phyloP scores from a whole-genome alignment of 2,113 vertebrate genomes.

The Heteronetta atricapilla region DNA sequence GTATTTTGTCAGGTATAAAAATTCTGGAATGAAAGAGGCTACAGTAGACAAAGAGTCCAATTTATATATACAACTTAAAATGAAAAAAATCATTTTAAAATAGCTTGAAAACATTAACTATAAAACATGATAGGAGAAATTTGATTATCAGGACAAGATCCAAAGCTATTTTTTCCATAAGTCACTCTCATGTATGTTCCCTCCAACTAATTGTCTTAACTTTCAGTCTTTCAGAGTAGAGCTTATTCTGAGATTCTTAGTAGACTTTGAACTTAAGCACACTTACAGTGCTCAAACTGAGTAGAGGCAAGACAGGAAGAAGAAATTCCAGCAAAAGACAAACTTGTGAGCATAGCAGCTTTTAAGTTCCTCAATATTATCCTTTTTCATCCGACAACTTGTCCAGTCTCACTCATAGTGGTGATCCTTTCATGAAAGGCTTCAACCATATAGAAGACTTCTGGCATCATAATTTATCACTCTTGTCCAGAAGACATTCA shows the following conservation, averaged over 20 bases:
- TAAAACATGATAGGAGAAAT: not conserved
- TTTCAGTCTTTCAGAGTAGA: not conserved
- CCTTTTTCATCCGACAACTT: not conserved
- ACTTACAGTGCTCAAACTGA: not conserved
- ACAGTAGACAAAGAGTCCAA: not conserved
- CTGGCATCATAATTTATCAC: not conserved
- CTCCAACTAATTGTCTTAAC: not conserved
- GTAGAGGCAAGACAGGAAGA: not conserved
- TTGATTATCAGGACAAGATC: not conserved
- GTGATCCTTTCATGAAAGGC: not conserved
- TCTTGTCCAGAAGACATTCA: not conserved
- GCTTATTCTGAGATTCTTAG: not conserved
- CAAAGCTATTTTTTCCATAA: not conserved
- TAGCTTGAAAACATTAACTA: not conserved
- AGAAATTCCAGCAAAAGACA: not conserved
- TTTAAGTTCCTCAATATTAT: not conserved
- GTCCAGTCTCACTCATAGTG: not conserved
- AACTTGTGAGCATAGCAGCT: not conserved
- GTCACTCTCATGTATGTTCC: not conserved
- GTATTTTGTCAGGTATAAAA: not conserved
- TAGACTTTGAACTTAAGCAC: not conserved
- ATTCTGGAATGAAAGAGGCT: not conserved
- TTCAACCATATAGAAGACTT: not conserved
- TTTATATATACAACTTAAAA: not conserved
- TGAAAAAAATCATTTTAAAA: not conserved